Conservation (phyloP, 2,113 vertebrate species). For the Campylorhamphus procurvoides region DNA sequence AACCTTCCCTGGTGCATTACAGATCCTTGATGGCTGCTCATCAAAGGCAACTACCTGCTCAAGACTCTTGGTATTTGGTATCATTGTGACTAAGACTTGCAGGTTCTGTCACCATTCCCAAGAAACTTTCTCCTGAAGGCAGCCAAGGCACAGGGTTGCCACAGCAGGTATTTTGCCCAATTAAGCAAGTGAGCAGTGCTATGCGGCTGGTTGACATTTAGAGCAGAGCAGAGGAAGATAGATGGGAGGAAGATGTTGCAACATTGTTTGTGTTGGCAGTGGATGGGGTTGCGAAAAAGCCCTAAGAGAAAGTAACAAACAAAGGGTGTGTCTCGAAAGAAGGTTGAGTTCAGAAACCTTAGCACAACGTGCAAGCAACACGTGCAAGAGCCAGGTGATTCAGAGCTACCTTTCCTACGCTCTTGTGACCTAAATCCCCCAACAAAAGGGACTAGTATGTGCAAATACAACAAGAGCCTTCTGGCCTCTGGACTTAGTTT, state of each 20-base stretch:
- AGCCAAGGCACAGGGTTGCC: background rate
- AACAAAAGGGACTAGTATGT: background rate
- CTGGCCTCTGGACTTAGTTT: conserved; percentile 27
- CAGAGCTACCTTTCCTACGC: background rate
- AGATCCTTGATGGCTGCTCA: background rate
- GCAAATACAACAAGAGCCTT: background rate
- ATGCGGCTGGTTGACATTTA: background rate
- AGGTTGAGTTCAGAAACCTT: conserved; percentile 26
- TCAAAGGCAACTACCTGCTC: background rate
- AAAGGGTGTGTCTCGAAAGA: conserved; percentile 38
- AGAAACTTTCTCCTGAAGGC: conserved; percentile 27
- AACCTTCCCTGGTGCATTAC: background rate
- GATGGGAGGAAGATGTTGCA: conserved; percentile 27
- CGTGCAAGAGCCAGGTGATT: conserved; percentile 37
- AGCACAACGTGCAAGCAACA: conserved; percentile 17
- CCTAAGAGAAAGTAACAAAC: conserved; percentile 64
- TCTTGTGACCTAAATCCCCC: conserved; percentile 43
- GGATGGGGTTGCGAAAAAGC: conserved; percentile 47
- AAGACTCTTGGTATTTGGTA: background rate
- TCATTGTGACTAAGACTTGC: background rate
- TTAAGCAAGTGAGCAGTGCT: background rate
- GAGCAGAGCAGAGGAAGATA: background rate
- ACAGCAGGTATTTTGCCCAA: background rate
- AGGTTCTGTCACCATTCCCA: background rate
- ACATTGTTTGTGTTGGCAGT: conserved; percentile 43